phyloP scores from a whole-genome alignment of 2,888 invertebrate species.

The Digitonthophagus gazella region DNA sequence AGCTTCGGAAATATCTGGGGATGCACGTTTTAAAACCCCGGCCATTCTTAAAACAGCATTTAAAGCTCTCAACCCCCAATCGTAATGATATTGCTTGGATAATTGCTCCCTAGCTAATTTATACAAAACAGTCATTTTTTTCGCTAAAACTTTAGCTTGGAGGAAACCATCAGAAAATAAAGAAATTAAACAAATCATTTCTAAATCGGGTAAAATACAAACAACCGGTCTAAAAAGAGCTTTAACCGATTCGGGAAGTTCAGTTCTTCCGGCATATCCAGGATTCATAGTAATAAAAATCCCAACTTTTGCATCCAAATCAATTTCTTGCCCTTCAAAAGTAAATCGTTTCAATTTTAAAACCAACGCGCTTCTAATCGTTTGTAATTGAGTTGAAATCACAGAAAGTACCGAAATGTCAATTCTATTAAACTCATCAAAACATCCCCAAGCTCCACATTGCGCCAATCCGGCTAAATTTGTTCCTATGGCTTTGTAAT shows the following conservation, averaged over 20 bases:
- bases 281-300: constrained; percentile 97
- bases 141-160: constrained; percentile 84
- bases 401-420: constrained; percentile 90
- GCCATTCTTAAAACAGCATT: constrained; percentile 91
- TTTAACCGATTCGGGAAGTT: constrained; percentile 89
- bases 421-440: constrained; percentile 92
- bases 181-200: constrained; percentile 89
- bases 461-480: constrained; percentile 77
- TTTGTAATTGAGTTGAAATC: constrained; percentile 88
- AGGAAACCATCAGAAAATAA: constrained; percentile 90
- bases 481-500: constrained; percentile 77
- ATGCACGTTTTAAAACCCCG: constrained; percentile 78
- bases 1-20: constrained; percentile 77
- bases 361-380: constrained; percentile 80
- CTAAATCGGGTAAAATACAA: constrained; percentile 87
- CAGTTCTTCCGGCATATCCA: constrained; percentile 88
- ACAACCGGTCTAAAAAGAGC: constrained; percentile 89
- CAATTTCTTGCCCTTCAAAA: constrained; percentile 66
- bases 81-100: constrained; percentile 91
- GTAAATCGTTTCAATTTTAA: constrained; percentile 72
- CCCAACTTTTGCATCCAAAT: constrained; percentile 80
- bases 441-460: constrained; percentile 95
- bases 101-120: constrained; percentile 82
- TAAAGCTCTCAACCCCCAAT: constrained; percentile 89
- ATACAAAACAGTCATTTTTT: constrained; percentile 92